Percentiles rank a stretch among this genome's conserved stretches.
phyloP scores from a whole-genome alignment of 2,113 vertebrate genomes.

The Dinomys branickii region DNA sequence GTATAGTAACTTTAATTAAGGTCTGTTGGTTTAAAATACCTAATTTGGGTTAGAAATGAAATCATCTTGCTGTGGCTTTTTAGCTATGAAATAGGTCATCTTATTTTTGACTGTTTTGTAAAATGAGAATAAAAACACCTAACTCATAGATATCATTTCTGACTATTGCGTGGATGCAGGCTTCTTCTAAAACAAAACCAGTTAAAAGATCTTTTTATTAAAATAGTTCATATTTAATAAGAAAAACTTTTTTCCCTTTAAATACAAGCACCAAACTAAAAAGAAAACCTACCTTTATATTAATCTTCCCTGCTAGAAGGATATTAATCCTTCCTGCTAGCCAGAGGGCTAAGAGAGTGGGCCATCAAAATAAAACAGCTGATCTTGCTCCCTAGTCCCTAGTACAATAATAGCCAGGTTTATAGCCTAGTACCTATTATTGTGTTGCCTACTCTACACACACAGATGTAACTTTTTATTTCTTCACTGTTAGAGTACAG shows the following conservation, averaged over 20 bases:
- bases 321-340: background rate
- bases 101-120: background rate
- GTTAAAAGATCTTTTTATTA: background rate
- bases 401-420: background rate
- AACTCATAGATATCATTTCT: background rate
- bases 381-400: background rate
- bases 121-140: background rate
- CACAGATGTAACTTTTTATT: background rate
- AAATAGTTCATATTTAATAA: conserved; percentile 41
- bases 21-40: background rate
- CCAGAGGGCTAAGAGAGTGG: background rate
- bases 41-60: conserved; percentile 26
- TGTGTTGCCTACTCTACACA: background rate
- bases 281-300: background rate
- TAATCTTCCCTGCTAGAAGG: background rate
- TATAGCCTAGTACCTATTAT: background rate
- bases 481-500: background rate
- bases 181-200: background rate
- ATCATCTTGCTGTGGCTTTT: conserved; percentile 3
- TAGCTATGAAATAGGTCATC: background rate
- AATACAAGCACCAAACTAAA: background rate
- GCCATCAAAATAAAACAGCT: background rate
- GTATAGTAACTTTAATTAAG: conserved; percentile 43
- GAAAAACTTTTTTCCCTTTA: background rate
- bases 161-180: background rate